phyloP scores from a whole-genome alignment of 2,797 vertebrate genomes.

The Labeo calbasu region DNA sequence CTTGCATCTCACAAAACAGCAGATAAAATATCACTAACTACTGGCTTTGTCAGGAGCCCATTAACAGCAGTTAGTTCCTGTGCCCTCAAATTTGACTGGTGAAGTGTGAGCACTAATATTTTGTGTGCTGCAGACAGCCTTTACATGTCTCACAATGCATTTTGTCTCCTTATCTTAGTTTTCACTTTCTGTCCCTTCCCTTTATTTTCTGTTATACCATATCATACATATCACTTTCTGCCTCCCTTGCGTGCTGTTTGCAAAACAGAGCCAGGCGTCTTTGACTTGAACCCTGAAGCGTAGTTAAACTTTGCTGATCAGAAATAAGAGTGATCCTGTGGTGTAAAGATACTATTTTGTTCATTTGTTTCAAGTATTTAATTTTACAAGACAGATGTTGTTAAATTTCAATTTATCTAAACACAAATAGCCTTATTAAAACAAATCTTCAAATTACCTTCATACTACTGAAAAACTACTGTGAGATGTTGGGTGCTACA shows the following conservation, averaged over 20 bases:
- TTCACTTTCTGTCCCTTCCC: neutral
- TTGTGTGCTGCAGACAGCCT: neutral
- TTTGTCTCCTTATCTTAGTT: neutral
- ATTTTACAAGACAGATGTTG: neutral
- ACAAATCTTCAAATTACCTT: neutral
- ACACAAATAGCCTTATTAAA: neutral
- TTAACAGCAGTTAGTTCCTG: neutral
- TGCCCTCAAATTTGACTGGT: neutral
- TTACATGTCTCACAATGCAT: no score
- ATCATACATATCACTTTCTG: neutral
- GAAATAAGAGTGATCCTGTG: neutral
- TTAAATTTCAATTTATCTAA: neutral
- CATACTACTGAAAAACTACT: neutral
- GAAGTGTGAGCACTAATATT: neutral
- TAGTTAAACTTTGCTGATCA: neutral
- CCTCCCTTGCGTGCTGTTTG: neutral
- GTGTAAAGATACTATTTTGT: neutral
- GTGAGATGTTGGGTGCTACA: neutral
- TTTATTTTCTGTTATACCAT: slow-evolving; percentile 28
- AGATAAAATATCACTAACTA: neutral
- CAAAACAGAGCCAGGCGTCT: slow-evolving; percentile 3
- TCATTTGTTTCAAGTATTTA: neutral
- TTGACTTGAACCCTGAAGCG: neutral
- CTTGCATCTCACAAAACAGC: neutral
- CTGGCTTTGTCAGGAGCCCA: neutral